Base-by-base conservation (phyloP, 2,113 vertebrate species). In the Glaucidium brasilianum region DNA sequence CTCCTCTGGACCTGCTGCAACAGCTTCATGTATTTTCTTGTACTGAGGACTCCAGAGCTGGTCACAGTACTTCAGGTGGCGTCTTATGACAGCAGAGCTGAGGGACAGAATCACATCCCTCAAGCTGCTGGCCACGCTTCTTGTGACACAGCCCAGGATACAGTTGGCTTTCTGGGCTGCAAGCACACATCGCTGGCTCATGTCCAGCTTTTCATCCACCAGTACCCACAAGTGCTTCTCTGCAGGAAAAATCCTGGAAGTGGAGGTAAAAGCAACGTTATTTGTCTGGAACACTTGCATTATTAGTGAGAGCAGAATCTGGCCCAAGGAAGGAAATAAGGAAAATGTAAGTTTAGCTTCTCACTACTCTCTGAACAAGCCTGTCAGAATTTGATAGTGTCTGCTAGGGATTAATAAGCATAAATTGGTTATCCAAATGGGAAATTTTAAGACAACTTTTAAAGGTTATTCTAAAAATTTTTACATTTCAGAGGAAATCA, bases 161-260 rank as follows among this genome's bases (percentile, higher is more conserved):
- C 0, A 0, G 23, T 30, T 50, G 21, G 5, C 10, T 32, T 69
- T 92, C 41, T 80, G 53, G 11, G 32, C 15, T 63, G 41, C 3
- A 19, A 26, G 22, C 0, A 0, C 9, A 25, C 2, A 5, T 13
- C 62, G 16, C 4, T 0, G 0, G 18, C 20, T 80, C 8, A 5
- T n/a, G 47, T 49, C 34, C 10, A 26, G 17, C 5, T 77, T 85
- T 85, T 50, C 15, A 60, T 63, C 37, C 11, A 43, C 27, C 32
- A 72, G 50, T 75, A 56, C 5, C 10, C 45, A 20, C 7, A 79
- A 72, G 30, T 41, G 7, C 8, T 72, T 75, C n/a, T 39, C 50
- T 2, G 3, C 22, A 77, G 22, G 15, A 78, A 74, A 74, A 71
- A 78, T 59, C 41, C 41, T 85, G 29, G 19, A 81, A 80, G n/a